Conservation (phyloP, 1,140 invertebrate genomes). For the Venustaconcha ellipsiformis region DNA sequence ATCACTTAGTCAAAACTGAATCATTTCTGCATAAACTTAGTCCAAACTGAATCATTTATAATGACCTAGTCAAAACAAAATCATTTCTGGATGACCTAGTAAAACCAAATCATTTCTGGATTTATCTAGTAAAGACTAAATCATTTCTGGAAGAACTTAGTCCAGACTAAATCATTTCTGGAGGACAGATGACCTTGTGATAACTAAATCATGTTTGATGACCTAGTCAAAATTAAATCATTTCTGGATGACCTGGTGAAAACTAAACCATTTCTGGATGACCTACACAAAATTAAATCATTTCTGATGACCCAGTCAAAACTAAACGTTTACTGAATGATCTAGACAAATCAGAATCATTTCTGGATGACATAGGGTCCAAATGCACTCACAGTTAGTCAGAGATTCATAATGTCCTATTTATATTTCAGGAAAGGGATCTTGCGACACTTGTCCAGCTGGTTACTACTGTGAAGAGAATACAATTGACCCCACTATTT, state of each 20-base stretch:
- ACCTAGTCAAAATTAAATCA: not conserved
- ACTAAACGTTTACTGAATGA: too few relatives aligned
- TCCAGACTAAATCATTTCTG: too few relatives aligned
- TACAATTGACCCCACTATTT: constrained; percentile 41
- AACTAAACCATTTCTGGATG: too few relatives aligned
- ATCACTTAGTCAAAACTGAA: too few relatives aligned
- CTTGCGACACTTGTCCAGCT: constrained; percentile 54
- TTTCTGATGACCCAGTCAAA: not conserved
- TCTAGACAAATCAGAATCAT: too few relatives aligned
- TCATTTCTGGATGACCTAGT: not conserved
- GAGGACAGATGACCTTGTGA: too few relatives aligned
- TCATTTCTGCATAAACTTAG: not conserved
- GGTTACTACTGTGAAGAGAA: constrained; percentile 58
- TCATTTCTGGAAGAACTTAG: not conserved
- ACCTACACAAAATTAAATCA: not conserved
- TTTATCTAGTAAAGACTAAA: not conserved
- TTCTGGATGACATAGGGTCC: not conserved
- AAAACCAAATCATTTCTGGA: too few relatives aligned
- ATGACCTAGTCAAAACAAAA: too few relatives aligned
- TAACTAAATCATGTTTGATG: too few relatives aligned
- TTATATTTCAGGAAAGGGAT: constrained; percentile 40
- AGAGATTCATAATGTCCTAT: not conserved
- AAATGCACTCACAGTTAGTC: not conserved
- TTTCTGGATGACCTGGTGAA: not conserved
- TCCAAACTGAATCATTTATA: too few relatives aligned